phyloP scores from a whole-genome alignment of 2,888 invertebrate species.

The Antheraea assamensis region DNA sequence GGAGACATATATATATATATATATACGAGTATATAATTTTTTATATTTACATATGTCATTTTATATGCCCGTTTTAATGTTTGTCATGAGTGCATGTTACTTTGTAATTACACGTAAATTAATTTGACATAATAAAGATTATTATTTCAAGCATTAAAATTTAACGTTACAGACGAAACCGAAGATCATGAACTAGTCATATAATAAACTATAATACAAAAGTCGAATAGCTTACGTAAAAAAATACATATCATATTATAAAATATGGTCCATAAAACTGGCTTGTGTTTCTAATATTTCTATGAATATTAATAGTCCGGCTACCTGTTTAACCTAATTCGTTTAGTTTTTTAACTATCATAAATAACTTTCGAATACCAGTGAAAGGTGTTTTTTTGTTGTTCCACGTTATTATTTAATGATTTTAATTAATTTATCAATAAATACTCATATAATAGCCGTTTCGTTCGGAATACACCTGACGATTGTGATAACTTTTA shows the following conservation, averaged over 20 bases:
- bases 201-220: neutral
- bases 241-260: neutral
- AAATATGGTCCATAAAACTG: conserved; percentile 24
- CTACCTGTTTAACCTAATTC: conserved; percentile 34
- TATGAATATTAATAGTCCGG: conserved; percentile 47
- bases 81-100: too few species aligned
- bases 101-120: too few species aligned
- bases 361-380: conserved; percentile 12
- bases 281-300: conserved; percentile 38
- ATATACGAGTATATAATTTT: too few species aligned
- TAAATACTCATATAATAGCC: neutral
- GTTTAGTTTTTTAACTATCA: conserved; percentile 2
- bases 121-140: neutral
- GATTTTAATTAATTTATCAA: conserved; percentile 12
- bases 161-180: neutral
- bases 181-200: neutral
- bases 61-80: too few species aligned
- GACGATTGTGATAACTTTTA: neutral
- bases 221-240: neutral
- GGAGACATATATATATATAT: too few species aligned
- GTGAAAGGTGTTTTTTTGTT: conserved; percentile 14
- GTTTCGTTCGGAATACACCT: conserved; percentile 7
- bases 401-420: conserved; percentile 1
- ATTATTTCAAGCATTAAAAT: neutral
- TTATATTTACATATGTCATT: too few species aligned